phyloP scores from a whole-genome alignment of 2,797 vertebrate species.

The Anguilla pacifica region DNA sequence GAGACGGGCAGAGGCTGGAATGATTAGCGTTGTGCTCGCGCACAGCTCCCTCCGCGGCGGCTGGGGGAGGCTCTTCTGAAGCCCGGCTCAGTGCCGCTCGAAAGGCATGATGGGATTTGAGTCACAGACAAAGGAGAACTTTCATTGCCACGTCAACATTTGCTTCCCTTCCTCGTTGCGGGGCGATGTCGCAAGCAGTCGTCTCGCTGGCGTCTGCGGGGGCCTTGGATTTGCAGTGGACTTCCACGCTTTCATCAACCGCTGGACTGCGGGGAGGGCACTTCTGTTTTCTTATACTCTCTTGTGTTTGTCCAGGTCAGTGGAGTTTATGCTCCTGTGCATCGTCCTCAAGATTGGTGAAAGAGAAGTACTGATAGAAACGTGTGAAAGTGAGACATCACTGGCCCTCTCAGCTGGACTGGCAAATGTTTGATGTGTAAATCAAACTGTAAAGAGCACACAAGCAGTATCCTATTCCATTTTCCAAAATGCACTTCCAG shows the following conservation, averaged over 20 bases:
- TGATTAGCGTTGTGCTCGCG: too few relatives aligned
- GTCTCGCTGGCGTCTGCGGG: neutral
- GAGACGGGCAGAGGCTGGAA: neutral
- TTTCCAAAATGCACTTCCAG: neutral
- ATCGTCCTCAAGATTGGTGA: neutral
- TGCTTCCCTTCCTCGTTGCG: neutral
- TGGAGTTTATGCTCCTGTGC: neutral
- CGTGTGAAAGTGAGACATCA: neutral
- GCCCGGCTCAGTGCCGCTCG: neutral
- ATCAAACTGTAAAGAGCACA: neutral
- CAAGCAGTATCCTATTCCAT: neutral
- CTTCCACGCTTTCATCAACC: neutral
- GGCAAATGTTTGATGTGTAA: neutral
- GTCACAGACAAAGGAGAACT: neutral
- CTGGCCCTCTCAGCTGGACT: neutral
- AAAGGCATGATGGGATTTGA: neutral
- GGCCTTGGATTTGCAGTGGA: neutral
- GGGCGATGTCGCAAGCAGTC: neutral
- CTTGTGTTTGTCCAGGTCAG: neutral
- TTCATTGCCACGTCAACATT: neutral
- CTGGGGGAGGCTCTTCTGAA: neutral
- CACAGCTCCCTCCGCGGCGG: neutral
- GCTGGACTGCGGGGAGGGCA: neutral
- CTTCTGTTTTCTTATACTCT: neutral
- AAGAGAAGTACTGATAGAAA: neutral